phyloP scores from a whole-genome alignment of 2,888 invertebrate species.

The Agonum fuliginosum region DNA sequence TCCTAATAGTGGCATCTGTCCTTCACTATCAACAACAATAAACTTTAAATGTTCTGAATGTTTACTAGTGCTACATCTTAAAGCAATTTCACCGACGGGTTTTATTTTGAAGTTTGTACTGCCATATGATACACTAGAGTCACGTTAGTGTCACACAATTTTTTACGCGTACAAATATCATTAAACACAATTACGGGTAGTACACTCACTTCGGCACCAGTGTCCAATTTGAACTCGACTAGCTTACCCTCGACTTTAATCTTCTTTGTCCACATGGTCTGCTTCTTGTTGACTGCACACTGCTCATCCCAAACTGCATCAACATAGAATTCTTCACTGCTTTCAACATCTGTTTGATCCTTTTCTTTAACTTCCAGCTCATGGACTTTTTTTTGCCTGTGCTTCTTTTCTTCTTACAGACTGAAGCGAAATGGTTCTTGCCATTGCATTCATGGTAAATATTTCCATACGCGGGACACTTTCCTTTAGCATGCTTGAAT shows the following conservation, averaged over 20 bases:
- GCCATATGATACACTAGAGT: neutral
- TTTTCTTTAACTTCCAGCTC: no score
- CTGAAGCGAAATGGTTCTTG: no score
- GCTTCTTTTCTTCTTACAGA: no score
- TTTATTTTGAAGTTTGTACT: neutral
- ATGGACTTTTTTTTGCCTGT: no score
- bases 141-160: neutral
- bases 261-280: no score
- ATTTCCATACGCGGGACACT: no score
- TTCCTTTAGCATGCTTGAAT: no score
- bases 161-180: no score
- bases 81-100: neutral
- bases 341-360: conserved; percentile 62
- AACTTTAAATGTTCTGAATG: neutral
- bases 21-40: no score
- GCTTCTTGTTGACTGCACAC: neutral
- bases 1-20: no score
- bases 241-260: no score
- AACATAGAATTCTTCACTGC: neutral
- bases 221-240: neutral
- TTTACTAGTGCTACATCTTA: neutral
- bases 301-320: neutral
- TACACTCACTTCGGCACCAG: neutral
- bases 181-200: neutral
- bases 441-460: no score